A percentile compares a stretch with the other conserved stretches of the same genome.
Conservation (phyloP, 2,888 invertebrate genomes). For the Argyresthia albistria region DNA sequence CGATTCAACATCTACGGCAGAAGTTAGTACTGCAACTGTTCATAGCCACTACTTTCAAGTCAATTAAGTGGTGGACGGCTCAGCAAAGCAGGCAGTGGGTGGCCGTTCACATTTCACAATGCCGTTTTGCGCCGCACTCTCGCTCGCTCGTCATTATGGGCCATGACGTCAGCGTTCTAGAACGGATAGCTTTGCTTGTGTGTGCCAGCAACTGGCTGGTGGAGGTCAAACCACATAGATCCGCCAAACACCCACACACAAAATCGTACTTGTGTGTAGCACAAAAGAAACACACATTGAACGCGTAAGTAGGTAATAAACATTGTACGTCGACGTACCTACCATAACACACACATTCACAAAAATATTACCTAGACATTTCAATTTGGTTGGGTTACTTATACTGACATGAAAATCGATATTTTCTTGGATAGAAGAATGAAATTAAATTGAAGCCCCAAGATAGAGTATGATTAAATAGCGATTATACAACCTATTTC, state of each 20-base stretch:
- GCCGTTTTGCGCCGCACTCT: slow-evolving; percentile 51
- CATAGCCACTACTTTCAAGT: slow-evolving; percentile 64
- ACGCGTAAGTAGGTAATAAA: neutral
- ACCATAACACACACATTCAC: neutral
- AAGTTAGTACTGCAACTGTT: slow-evolving; percentile 62
- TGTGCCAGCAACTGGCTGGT: slow-evolving; percentile 48
- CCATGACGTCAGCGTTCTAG: slow-evolving; percentile 69
- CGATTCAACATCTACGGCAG: slow-evolving; percentile 60
- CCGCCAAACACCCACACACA: slow-evolving; percentile 46
- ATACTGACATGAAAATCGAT: slow-evolving; percentile 12
- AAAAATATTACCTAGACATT: slow-evolving; percentile 11
- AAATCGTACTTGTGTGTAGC: slow-evolving; percentile 23
- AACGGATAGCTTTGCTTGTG: slow-evolving; percentile 44
- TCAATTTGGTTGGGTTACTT: slow-evolving; percentile 32
- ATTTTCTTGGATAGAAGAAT: too few species aligned
- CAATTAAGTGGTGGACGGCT: slow-evolving; percentile 44
- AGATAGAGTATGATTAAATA: too few species aligned
- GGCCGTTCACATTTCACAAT: slow-evolving; percentile 72
- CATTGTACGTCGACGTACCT: neutral
- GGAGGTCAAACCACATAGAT: slow-evolving; percentile 55
- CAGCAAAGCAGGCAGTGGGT: slow-evolving; percentile 57
- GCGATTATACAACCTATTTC: too few species aligned
- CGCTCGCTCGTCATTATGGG: slow-evolving; percentile 14
- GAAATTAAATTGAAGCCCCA: too few species aligned
- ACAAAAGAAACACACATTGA: neutral